A percentile compares a stretch with the other conserved stretches of the same genome.
phyloP scores from a whole-genome alignment of 2,888 invertebrate species.

The Hirtodrosophila alboralis region DNA sequence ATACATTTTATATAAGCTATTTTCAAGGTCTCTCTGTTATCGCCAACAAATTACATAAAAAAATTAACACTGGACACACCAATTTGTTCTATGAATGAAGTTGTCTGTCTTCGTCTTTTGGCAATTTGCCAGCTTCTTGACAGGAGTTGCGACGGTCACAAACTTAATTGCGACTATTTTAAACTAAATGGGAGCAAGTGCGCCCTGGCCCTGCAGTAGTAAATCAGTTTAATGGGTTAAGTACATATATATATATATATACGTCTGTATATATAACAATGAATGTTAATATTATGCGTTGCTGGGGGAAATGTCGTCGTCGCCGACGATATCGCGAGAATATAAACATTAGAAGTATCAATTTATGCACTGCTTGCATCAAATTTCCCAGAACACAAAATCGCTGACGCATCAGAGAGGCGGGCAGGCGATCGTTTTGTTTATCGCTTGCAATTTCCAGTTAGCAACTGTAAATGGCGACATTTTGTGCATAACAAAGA shows the following conservation, averaged over 20 bases:
- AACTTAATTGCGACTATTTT: conserved; percentile 33
- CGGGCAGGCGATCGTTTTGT: conserved; percentile 9
- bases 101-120: conserved; percentile 5
- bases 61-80: conserved; percentile 7
- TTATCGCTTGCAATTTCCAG: conserved; percentile 31
- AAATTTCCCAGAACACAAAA: conserved; percentile 7
- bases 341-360: neutral
- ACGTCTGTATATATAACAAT: neutral
- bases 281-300: neutral
- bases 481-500: too few relatives aligned
- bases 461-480: conserved; percentile 2
- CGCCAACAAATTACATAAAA: conserved; percentile 67
- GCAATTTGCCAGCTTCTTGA: conserved; percentile 38
- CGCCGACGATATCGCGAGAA: neutral
- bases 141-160: conserved; percentile 26
- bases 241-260: conserved; percentile 18
- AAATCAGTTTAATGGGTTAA: conserved; percentile 44
- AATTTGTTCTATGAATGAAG: conserved; percentile 1
- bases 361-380: conserved; percentile 1
- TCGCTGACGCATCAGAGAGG: conserved; percentile 26
- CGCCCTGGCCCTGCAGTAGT: conserved; percentile 13
- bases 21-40: conserved; percentile 65
- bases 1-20: conserved; percentile 63
- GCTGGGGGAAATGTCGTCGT: conserved; percentile 2
- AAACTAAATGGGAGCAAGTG: conserved; percentile 33